A percentile compares a stretch with the other conserved stretches of the same genome.
Conservation (phyloP, 2,113 vertebrate genomes). For the Myotis brandtii region DNA sequence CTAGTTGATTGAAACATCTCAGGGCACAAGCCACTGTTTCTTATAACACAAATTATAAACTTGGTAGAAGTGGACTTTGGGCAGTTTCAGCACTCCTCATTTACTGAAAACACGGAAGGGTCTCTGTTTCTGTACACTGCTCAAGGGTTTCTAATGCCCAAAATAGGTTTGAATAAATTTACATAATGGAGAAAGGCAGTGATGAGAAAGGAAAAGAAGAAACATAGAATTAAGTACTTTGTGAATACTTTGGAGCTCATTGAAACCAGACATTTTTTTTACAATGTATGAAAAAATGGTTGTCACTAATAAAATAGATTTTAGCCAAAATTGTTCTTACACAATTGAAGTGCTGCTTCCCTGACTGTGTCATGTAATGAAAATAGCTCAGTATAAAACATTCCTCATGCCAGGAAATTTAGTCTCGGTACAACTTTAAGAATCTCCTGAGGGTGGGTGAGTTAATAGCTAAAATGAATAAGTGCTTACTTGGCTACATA, state of each 20-base stretch:
- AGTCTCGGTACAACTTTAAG: background rate
- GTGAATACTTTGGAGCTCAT: background rate
- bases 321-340: background rate
- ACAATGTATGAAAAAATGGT: background rate
- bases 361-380: background rate
- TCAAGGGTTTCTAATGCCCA: background rate
- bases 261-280: slow-evolving; percentile 28
- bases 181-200: background rate
- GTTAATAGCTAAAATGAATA: slow-evolving; percentile 10
- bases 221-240: slow-evolving; percentile 6
- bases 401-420: background rate
- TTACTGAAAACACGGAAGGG: slow-evolving; percentile 42
- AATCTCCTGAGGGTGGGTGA: background rate
- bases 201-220: slow-evolving; percentile 45
- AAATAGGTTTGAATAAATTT: slow-evolving; percentile 18
- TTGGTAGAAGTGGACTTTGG: background rate
- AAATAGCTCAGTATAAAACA: slow-evolving; percentile 46
- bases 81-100: background rate
- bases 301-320: background rate
- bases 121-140: background rate
- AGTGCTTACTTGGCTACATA: background rate
- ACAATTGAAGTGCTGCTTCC: background rate
- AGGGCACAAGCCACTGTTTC: slow-evolving; percentile 57
- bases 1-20: slow-evolving; percentile 63
- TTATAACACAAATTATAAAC: slow-evolving; percentile 59